Conservation (phyloP, 2,888 invertebrate genomes). For the Scaptomyza parva region DNA sequence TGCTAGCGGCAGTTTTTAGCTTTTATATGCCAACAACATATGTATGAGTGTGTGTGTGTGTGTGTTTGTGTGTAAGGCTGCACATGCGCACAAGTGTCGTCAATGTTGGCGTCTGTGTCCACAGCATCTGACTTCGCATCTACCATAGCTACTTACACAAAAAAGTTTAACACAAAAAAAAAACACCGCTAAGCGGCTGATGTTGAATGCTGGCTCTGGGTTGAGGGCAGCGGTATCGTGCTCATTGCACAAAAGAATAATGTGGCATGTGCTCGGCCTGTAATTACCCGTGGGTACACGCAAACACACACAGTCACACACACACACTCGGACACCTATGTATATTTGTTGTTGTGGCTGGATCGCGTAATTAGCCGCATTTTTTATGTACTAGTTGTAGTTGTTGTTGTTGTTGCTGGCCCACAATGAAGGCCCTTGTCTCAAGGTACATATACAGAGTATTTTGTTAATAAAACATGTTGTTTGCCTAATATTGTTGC, state of each 20-base stretch:
- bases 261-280: constrained; percentile 76
- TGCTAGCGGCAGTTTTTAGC: constrained; percentile 65
- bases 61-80: constrained; percentile 32
- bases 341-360: constrained; percentile 20
- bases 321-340: background rate
- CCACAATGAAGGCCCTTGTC: constrained; percentile 66
- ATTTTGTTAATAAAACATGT: constrained; percentile 60
- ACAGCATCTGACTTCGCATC: constrained; percentile 38
- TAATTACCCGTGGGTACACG: constrained; percentile 65
- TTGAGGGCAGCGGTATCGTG: constrained; percentile 52
- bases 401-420: constrained; percentile 30
- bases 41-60: constrained; percentile 4
- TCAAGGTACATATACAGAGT: constrained; percentile 56
- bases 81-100: constrained; percentile 75
- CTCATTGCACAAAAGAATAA: constrained; percentile 80
- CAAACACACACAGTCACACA: constrained; percentile 20
- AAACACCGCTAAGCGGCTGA: constrained; percentile 49
- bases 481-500: constrained; percentile 66
- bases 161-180: constrained; percentile 4
- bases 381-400: constrained; percentile 44
- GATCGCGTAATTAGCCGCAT: constrained; percentile 72
- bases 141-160: constrained; percentile 54
- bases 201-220: constrained; percentile 4
- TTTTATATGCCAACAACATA: constrained; percentile 49
- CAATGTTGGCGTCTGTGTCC: constrained; percentile 52